Base-by-base conservation (phyloP, 2,888 invertebrate species). In the Ophion costatus region DNA sequence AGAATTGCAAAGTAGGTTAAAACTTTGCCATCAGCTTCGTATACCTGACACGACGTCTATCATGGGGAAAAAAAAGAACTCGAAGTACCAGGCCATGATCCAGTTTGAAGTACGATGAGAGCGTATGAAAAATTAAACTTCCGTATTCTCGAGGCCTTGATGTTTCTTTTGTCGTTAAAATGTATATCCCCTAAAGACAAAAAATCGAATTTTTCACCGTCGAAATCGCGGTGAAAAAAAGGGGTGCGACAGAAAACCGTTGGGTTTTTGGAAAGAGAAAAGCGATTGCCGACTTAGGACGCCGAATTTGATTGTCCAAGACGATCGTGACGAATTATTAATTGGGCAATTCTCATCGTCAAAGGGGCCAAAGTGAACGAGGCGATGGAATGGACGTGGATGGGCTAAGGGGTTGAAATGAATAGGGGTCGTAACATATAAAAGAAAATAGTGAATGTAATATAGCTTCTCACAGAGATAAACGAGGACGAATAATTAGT, bases 291-390 rank as follows among this genome's bases (percentile, higher is more conserved):
- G 38, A 22, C 33, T 17, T 5, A 38, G 5, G 22, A 2, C 20
- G 38, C 70, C 22, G 63, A 20, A 57, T 57, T 73, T 38, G 11
- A n/a, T 73, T 22, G 59, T 20, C 38, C 29, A 57, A 33, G 24
- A 11, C 64, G 61, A 71, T 73, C 42, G 7, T 64, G 38, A 17
- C 45, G 71, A 79, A 79, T 80, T 57, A 80, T 80, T 73, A 80
- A 80, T 64, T 38, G 64, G 63, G 11, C 51, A 33, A 24, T 67
- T 67, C 20, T 20, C 11, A 51, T 64, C 38, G 42, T 64, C 64
- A 70, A 71, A 70, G 56, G 33, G 56, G 33, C 11, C 22, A 42
- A 22, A 24, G 17, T 61, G 6, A 71, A 69, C 17, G 14, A 29
- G 45, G 42, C 38, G 38, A 38, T 9, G 38, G 38, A 38, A 38